phyloP scores from a whole-genome alignment of 53 echinoderm and acorn worm species.

The Antedon mediterranea region DNA sequence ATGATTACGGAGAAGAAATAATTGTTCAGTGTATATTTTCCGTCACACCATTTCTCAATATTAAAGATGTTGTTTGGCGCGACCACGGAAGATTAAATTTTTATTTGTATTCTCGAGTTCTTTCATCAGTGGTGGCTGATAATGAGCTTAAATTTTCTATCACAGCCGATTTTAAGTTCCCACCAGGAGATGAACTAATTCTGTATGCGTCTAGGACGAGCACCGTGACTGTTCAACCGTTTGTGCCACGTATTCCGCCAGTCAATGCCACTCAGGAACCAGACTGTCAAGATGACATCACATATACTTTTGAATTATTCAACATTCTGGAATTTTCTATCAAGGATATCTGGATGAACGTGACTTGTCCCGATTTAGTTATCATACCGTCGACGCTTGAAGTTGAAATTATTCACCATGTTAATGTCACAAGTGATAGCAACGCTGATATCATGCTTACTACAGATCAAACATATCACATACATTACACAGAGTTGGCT shows the following conservation, averaged over 20 bases:
- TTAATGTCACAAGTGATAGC: conserved; percentile 37
- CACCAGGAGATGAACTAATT: conserved; percentile 7
- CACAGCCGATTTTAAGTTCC: conserved; percentile 7
- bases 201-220: conserved; percentile 4
- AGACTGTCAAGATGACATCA: conserved; percentile 39
- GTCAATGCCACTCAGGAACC: conserved; percentile 18
- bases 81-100: conserved; percentile 7
- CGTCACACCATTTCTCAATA: conserved; percentile 32
- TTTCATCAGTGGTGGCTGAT: conserved; percentile 28
- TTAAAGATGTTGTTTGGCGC: conserved; percentile 15
- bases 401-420: conserved; percentile 31
- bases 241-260: conserved; percentile 37
- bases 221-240: conserved; percentile 44
- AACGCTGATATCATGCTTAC: conserved; percentile 19
- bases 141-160: conserved; percentile 16
- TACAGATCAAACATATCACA: conserved; percentile 22
- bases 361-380: conserved; percentile 44
- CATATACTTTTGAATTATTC: conserved; percentile 32
- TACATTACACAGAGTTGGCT: conserved; percentile 28
- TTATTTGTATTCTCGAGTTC: conserved; percentile 29
- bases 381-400: conserved; percentile 27
- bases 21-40: conserved; percentile 18
- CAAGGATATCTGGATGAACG: conserved; percentile 58
- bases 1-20: conserved; percentile 6
- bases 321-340: conserved; percentile 32